phyloP scores from a whole-genome alignment of 2,113 vertebrate genomes.

The Thunnus maccoyii region DNA sequence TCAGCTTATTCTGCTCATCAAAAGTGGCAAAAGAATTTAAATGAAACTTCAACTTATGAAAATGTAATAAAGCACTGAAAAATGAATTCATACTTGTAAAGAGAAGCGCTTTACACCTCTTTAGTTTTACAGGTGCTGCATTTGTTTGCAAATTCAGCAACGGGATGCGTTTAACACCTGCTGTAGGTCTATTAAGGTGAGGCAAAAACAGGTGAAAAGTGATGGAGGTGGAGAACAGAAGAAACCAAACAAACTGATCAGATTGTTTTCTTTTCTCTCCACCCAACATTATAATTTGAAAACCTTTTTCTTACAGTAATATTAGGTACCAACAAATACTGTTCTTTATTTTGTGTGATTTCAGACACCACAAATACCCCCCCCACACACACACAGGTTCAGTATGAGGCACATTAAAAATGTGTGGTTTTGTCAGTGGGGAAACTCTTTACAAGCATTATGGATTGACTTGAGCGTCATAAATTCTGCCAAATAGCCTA shows the following conservation, averaged over 20 bases:
- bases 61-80: background rate
- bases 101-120: background rate
- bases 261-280: background rate
- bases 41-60: background rate
- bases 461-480: constrained; percentile 63
- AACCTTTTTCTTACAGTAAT: background rate
- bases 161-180: constrained; percentile 27
- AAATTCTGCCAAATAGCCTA: constrained; percentile 75
- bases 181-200: constrained; percentile 9
- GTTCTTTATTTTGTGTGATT: background rate
- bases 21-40: no score
- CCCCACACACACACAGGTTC: background rate
- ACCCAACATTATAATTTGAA: background rate
- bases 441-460: constrained; percentile 43
- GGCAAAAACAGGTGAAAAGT: constrained; percentile 22
- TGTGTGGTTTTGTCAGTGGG: constrained; percentile 39
- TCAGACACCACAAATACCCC: constrained; percentile 2
- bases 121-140: background rate
- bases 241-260: background rate
- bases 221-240: background rate
- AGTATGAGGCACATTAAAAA: background rate
- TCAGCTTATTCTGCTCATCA: no score
- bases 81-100: background rate
- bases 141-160: constrained; percentile 27
- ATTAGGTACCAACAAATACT: background rate